Evolutionary conservation across 2,797 vertebrate genomes (phyloP).

Genomic region (Crocidura indochinensis): DNA sequence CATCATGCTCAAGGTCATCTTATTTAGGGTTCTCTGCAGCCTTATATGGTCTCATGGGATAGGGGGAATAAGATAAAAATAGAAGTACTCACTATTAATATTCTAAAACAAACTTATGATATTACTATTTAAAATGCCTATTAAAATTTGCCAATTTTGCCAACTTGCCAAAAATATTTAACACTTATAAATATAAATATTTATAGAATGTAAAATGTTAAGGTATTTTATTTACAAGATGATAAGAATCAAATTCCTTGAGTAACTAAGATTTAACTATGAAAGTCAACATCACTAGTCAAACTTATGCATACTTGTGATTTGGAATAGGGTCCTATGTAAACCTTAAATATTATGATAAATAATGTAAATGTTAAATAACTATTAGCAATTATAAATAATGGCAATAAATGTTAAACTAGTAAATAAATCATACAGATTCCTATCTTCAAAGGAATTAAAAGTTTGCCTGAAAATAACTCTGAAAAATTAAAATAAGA

Average conservation of each 20-base stretch:
- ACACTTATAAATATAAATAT: slow-evolving; percentile 31
- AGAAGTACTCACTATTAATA: slow-evolving; percentile 54
- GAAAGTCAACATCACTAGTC: slow-evolving; percentile 10
- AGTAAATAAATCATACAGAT: neutral
- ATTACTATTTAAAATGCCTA: neutral
- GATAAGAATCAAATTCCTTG: slow-evolving; percentile 35
- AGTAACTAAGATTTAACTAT: neutral
- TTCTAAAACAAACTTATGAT: slow-evolving; percentile 11
- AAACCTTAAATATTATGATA: neutral
- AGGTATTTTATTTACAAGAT: slow-evolving; percentile 44
- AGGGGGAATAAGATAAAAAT: slow-evolving; percentile 18
- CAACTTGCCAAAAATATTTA: slow-evolving; percentile 2
- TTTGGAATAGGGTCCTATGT: neutral
- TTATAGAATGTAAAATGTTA: neutral
- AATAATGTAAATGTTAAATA: neutral
- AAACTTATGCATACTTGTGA: slow-evolving; percentile 31
- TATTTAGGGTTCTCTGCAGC: slow-evolving; percentile 66
- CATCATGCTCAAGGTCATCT: slow-evolving; percentile 31
- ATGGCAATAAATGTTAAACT: no score
- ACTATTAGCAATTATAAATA: no score
- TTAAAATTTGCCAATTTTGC: slow-evolving; percentile 32
- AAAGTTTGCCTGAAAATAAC: no score
- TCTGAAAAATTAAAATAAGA: neutral
- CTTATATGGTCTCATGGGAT: neutral
- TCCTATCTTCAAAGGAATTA: neutral